A percentile compares a stretch with the other conserved stretches of the same genome.
Evolutionary conservation across 2,888 invertebrate species (phyloP).

Genomic region (Cephus spinipes): DNA sequence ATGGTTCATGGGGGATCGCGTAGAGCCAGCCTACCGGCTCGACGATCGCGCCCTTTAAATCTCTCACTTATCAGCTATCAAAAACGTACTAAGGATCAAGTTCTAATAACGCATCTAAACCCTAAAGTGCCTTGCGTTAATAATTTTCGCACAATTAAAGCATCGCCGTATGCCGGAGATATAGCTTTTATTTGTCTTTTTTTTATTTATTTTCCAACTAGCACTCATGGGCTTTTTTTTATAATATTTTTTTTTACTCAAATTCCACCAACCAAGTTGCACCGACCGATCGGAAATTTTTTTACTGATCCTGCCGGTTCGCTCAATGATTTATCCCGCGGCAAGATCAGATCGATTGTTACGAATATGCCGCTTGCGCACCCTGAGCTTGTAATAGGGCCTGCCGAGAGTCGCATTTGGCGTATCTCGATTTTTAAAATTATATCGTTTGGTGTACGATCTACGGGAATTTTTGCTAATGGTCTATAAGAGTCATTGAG

Average conservation of each 20-base stretch:
- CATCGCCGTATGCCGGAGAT: neutral
- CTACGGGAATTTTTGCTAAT: neutral
- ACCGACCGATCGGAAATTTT: neutral
- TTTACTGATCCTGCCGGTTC: neutral
- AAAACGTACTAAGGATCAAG: neutral
- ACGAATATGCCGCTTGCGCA: constrained; percentile 53
- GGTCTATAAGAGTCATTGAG: neutral
- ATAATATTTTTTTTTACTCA: constrained; percentile 20
- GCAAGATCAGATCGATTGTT: neutral
- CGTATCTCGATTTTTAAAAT: constrained; percentile 37
- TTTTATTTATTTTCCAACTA: constrained; percentile 25
- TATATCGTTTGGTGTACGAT: neutral
- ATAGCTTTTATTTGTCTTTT: constrained; percentile 13
- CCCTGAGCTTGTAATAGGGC: constrained; percentile 59
- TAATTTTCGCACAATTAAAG: neutral
- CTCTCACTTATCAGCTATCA: constrained; percentile 19
- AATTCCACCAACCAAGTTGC: neutral
- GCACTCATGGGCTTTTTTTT: constrained; percentile 21
- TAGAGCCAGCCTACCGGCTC: constrained; percentile 25
- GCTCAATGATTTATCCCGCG: neutral
- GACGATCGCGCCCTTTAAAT: constrained; percentile 1
- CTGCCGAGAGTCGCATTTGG: constrained; percentile 56
- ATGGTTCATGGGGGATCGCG: constrained; percentile 49
- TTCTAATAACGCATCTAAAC: neutral
- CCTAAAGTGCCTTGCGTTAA: neutral